phyloP scores from a whole-genome alignment of 2,888 invertebrate genomes.

The Protonemura montana region DNA sequence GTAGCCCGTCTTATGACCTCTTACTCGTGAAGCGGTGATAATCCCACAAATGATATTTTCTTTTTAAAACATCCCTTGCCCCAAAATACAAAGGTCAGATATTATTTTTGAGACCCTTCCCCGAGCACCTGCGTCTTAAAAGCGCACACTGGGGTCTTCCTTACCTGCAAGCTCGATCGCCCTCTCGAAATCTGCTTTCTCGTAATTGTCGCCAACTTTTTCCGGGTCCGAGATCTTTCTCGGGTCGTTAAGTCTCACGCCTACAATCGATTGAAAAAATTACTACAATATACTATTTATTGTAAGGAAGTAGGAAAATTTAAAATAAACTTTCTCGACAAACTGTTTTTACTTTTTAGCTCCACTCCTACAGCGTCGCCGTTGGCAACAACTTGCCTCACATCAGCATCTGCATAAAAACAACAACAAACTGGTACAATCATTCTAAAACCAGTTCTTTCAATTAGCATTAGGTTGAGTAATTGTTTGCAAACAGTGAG shows the following conservation, averaged over 20 bases:
- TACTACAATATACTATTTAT: not conserved
- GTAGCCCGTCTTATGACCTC: too few relatives aligned
- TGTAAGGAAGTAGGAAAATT: not conserved
- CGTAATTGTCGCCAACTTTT: slow-evolving; percentile 66
- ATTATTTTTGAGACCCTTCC: too few relatives aligned
- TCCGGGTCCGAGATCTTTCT: slow-evolving; percentile 64
- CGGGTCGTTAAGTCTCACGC: not conserved
- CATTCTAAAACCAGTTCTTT: not conserved
- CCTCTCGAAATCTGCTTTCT: slow-evolving; percentile 86
- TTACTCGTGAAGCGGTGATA: too few relatives aligned
- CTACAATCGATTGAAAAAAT: not conserved
- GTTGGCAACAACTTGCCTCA: slow-evolving; percentile 85
- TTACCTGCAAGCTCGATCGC: slow-evolving; percentile 85
- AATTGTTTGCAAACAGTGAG: not conserved
- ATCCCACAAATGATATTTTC: too few relatives aligned
- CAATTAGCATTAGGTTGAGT: not conserved
- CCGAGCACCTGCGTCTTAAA: too few relatives aligned
- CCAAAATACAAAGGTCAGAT: too few relatives aligned
- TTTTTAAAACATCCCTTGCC: too few relatives aligned
- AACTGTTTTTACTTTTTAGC: slow-evolving; percentile 61
- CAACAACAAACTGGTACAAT: slow-evolving; percentile 46
- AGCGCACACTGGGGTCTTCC: too few relatives aligned
- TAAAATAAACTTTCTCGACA: slow-evolving; percentile 32
- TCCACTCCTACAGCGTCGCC: slow-evolving; percentile 78
- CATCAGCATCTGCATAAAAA: slow-evolving; percentile 77